phyloP scores from a whole-genome alignment of 2,888 invertebrate genomes.

The Arctia plantaginis region DNA sequence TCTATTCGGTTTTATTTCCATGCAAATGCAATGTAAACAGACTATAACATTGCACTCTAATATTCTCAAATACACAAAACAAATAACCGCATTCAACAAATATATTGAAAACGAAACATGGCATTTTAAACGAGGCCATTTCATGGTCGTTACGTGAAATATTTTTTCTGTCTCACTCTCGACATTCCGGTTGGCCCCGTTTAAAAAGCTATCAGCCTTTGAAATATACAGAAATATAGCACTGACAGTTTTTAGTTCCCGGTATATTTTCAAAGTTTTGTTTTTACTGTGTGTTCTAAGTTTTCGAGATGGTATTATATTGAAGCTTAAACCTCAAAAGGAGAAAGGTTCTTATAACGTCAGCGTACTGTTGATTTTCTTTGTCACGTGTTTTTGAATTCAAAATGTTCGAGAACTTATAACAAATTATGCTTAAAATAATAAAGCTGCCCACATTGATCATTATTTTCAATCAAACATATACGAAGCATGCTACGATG shows the following conservation, averaged over 20 bases:
- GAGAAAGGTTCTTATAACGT: not conserved
- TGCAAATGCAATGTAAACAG: not conserved
- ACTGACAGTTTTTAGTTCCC: conserved; percentile 31
- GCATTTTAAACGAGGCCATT: conserved; percentile 48
- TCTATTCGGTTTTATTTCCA: not conserved
- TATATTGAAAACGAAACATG: conserved; percentile 36
- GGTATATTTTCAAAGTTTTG: conserved; percentile 32
- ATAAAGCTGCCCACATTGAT: not conserved
- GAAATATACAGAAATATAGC: conserved; percentile 44
- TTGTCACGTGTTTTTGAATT: not conserved
- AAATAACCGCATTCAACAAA: conserved; percentile 10
- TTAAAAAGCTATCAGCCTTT: conserved; percentile 53
- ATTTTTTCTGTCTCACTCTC: conserved; percentile 41
- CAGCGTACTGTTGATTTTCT: not conserved
- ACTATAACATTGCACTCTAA: conserved; percentile 3
- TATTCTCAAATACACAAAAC: conserved; percentile 16
- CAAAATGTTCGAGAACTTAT: not conserved
- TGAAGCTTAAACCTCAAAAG: not conserved
- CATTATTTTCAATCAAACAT: not conserved
- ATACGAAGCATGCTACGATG: too few species aligned
- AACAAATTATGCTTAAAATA: not conserved
- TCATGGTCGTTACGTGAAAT: conserved; percentile 48
- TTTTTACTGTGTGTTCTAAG: conserved; percentile 25
- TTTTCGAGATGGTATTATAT: not conserved
- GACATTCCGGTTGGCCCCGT: conserved; percentile 46